Evolutionary conservation across 1,140 invertebrate genomes (phyloP), one percentile per base, ranked within the genome.

Genomic region (Drosophila tropicalis): DNA sequence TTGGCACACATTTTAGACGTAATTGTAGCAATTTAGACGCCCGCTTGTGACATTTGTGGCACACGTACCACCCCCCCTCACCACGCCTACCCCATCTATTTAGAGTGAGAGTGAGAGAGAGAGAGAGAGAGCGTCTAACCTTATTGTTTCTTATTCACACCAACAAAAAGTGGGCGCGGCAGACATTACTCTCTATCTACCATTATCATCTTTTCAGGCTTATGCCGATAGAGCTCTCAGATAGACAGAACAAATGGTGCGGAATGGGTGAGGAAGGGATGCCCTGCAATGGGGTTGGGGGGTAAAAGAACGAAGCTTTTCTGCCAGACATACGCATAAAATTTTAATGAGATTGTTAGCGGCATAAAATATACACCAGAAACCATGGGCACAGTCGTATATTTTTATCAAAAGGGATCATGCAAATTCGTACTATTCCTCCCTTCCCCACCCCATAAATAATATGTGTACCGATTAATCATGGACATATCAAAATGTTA

Each of bases 291-390:
- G 22, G 22, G 34, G 9, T 1, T 10, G 9, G 12, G 36, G 9
- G 12, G 36, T 12, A 13, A 12, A 39, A 39, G 62, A 54, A 9
- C 17, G 13, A 47, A 2, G 60, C 39, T 15, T 47, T 29, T 15
- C 39, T 32, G 67, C 58, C 69, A 81, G 84, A 89, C 77, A 81
- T 67, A 89, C 84, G 84, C 84, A 89, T 89, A 89, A 84, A 89
- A 89, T 89, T 89, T 89, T 89, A 89, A 89, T 89, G 84, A 89
- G 84, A 89, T 89, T 89, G 84, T 89, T 89, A 89, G 78, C 84
- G 84, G 77, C 81, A 81, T 84, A 81, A 89, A 89, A 79, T 89
- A 76, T 84, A 87, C 76, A 67, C 64, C 68, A 34, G 17, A 66
- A 34, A 29, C 54, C 54, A 47, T 68, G n/a, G 62, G 29, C 47